Evolutionary conservation across 2,113 vertebrate species (phyloP).

Genomic region (Gambusia holbrooki): DNA sequence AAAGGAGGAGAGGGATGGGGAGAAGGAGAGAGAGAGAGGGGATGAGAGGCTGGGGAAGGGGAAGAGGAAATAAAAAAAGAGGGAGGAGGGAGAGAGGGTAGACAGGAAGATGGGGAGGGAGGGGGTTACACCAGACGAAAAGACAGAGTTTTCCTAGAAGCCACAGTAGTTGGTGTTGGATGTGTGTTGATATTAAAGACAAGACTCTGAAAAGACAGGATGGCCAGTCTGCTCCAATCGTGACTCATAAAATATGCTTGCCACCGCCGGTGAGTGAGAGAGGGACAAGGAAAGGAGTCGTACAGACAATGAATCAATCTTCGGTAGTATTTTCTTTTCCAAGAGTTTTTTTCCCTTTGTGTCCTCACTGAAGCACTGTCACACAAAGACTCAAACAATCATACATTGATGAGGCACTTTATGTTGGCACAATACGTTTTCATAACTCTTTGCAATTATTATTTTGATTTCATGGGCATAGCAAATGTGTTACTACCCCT

Average conservation of each 20-base stretch:
- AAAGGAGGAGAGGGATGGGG: slow-evolving; percentile 73
- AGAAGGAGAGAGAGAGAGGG: slow-evolving; percentile 59
- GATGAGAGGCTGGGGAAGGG: slow-evolving; percentile 56
- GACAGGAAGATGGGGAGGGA: slow-evolving; percentile 40
- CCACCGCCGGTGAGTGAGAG: slow-evolving; percentile 63
- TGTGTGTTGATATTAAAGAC: slow-evolving; percentile 65
- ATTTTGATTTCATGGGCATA: not conserved
- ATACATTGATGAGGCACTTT: not conserved
- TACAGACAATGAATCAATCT: slow-evolving; percentile 45
- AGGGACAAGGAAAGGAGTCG: slow-evolving; percentile 55
- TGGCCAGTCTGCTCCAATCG: slow-evolving; percentile 65
- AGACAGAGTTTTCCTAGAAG: slow-evolving; percentile 77
- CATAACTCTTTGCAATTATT: not conserved
- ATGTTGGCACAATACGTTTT: not conserved
- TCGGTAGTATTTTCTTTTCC: slow-evolving; percentile 34
- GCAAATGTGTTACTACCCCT: not conserved
- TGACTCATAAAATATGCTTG: slow-evolving; percentile 81
- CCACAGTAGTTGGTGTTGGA: slow-evolving; percentile 72
- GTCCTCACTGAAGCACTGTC: not conserved
- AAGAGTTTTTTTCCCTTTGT: slow-evolving; percentile 9
- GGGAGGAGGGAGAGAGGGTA: slow-evolving; percentile 58
- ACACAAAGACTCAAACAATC: not conserved
- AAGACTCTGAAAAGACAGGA: slow-evolving; percentile 67
- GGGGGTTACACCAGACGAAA: slow-evolving; percentile 53
- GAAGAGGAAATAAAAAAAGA: slow-evolving; percentile 60